These are phyloP conservation scores for human DNA, from an alignment of 2,113 vertebrate genomes.

Conservation along the genomic window DNA sequence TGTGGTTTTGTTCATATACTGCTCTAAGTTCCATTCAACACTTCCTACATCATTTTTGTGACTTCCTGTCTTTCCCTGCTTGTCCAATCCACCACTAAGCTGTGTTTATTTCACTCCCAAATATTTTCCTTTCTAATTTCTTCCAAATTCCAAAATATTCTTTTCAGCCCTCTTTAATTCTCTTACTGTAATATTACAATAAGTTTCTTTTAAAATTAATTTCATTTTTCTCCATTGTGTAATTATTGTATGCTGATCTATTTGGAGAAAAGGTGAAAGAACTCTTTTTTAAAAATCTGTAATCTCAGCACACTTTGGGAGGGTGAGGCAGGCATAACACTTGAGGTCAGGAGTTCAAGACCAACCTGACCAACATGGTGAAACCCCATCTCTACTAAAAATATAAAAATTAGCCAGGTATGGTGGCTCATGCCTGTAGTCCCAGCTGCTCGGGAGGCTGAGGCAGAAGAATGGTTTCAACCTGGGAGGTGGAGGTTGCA, in stretches of 20 bases:
- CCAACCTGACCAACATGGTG: no score
- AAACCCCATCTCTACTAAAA: no score
- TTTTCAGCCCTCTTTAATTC: neutral
- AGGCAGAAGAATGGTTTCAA: no score
- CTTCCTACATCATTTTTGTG: neutral
- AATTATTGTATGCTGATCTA: neutral
- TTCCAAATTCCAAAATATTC: neutral
- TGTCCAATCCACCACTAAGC: neutral
- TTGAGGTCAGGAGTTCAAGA: no score
- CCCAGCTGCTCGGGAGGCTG: no score
- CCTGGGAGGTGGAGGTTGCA: no score
- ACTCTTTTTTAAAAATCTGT: no score
- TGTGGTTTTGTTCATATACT: neutral
- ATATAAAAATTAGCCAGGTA: no score
- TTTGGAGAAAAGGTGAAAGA: neutral
- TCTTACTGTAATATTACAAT: neutral
- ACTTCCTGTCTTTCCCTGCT: neutral
- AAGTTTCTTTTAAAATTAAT: neutral
- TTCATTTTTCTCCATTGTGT: neutral
- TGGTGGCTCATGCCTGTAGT: no score
- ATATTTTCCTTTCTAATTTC: neutral
- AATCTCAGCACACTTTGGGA: no score
- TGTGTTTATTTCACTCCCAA: neutral
- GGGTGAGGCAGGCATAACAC: no score
- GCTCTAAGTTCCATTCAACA: fast-evolving